These are phyloP conservation scores for Lucilia sericata DNA, from an alignment of 1,140 invertebrate species.

Conservation along the genomic window DNA sequence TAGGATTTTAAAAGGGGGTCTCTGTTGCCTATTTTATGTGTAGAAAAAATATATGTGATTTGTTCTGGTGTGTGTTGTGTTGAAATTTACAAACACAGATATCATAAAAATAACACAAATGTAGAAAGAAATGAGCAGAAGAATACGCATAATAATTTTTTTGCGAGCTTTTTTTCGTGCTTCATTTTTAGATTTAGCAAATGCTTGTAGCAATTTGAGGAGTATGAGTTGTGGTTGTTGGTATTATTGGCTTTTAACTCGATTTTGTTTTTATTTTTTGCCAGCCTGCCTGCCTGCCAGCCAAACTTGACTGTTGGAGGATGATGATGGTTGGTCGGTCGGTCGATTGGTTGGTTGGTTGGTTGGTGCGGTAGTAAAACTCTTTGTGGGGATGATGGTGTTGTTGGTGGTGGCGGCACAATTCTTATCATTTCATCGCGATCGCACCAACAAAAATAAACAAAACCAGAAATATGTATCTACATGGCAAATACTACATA, in stretches of 20 bases:
- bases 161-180: background rate
- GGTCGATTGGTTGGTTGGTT: too few species aligned
- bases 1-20: too few species aligned
- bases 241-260: constrained; percentile 1
- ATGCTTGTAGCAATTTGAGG: background rate
- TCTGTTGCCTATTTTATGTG: too few species aligned
- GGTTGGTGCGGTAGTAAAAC: too few species aligned
- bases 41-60: too few species aligned
- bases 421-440: constrained; percentile 20
- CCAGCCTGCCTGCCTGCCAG: background rate
- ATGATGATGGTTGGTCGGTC: background rate
- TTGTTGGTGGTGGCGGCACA: constrained; percentile 2
- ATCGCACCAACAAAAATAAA: constrained; percentile 1
- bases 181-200: background rate
- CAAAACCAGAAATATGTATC: background rate
- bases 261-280: background rate
- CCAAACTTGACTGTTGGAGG: background rate
- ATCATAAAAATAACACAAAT: background rate
- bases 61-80: background rate
- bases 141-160: background rate
- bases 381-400: background rate
- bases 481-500: background rate
- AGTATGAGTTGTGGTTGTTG: background rate
- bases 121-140: too few species aligned
- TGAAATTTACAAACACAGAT: background rate